Percentiles rank a stretch among this genome's conserved stretches.
phyloP scores from a whole-genome alignment of 2,113 vertebrate species.

The Cheilinus undulatus region DNA sequence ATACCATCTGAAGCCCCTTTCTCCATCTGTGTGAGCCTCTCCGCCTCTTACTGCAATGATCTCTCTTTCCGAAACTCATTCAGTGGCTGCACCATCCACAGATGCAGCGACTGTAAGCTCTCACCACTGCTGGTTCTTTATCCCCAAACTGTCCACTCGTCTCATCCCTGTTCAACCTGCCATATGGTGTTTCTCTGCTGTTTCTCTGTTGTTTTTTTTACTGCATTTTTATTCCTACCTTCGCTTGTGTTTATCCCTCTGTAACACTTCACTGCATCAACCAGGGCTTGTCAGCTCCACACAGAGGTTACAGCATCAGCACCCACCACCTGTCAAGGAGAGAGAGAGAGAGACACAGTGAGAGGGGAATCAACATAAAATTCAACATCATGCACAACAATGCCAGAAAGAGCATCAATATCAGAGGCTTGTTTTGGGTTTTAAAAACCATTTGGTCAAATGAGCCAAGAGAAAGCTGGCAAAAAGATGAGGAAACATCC shows the following conservation, averaged over 20 bases:
- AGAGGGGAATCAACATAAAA: constrained; percentile 30
- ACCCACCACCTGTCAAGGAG: constrained; percentile 73
- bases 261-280: constrained; percentile 87
- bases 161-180: neutral
- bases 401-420: neutral
- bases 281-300: constrained; percentile 79
- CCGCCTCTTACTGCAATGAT: constrained; percentile 26
- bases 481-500: no score
- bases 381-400: constrained; percentile 2
- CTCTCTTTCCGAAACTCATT: constrained; percentile 38
- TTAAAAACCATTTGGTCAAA: neutral
- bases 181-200: constrained; percentile 19
- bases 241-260: constrained; percentile 79
- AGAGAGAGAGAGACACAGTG: constrained; percentile 33
- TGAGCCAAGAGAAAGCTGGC: no score
- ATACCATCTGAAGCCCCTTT: constrained; percentile 24
- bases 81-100: constrained; percentile 35
- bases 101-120: constrained; percentile 18
- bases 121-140: constrained; percentile 20
- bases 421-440: neutral
- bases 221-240: constrained; percentile 71
- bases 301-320: constrained; percentile 87
- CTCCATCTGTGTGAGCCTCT: constrained; percentile 31
- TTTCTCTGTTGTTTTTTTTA: neutral
- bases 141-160: constrained; percentile 19